These are phyloP conservation scores for Anarrhichthys ocellatus DNA, from an alignment of 2,113 vertebrate species.

Conservation along the genomic window DNA sequence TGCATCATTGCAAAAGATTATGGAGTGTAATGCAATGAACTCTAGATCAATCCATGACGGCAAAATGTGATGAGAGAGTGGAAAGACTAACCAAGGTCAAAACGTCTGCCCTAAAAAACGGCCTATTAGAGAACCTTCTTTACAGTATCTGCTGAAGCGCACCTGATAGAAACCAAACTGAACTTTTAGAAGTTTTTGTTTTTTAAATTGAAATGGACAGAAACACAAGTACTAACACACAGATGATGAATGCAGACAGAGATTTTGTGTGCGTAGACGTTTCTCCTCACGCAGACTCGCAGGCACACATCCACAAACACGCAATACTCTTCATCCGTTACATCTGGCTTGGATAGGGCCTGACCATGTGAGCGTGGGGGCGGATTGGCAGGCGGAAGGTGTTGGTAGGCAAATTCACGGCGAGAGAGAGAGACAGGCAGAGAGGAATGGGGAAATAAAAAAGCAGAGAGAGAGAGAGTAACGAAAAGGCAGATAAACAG, in stretches of 20 bases:
- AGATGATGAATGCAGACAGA: conserved; percentile 52
- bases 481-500: background rate
- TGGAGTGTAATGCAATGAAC: background rate
- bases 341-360: conserved; percentile 63
- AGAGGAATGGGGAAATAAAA: conserved; percentile 26
- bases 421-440: conserved; percentile 14
- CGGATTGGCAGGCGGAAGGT: conserved; percentile 65
- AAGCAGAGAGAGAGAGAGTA: background rate
- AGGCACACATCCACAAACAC: conserved; percentile 30
- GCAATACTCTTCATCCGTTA: conserved; percentile 51
- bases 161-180: conserved; percentile 34
- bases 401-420: conserved; percentile 66
- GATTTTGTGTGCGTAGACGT: conserved; percentile 21
- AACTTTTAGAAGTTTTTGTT: conserved; percentile 10
- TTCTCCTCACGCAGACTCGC: conserved; percentile 13
- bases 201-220: conserved; percentile 36
- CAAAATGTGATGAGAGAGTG: background rate
- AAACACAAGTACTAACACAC: conserved; percentile 34
- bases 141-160: background rate
- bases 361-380: conserved; percentile 68
- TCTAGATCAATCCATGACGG: background rate
- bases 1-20: background rate
- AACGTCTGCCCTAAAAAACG: background rate
- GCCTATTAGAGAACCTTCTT: background rate
- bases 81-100: background rate